Evolutionary conservation across 2,113 vertebrate species (phyloP).

Genomic region (Melanostigma gelatinosum): DNA sequence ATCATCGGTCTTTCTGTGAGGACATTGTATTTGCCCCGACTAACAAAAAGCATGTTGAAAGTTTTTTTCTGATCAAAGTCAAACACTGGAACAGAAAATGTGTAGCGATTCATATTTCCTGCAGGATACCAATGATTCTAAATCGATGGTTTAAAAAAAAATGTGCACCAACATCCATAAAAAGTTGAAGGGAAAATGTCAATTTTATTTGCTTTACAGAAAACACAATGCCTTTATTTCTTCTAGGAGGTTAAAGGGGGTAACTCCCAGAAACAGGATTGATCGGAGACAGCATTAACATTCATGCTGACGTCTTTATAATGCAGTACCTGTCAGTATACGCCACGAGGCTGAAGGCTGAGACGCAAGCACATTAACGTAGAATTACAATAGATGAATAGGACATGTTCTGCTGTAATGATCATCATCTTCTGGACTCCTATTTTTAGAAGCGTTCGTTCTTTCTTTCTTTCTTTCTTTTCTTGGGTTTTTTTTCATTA

Average conservation of each 20-base stretch:
- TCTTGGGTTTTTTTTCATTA: slow-evolving; percentile 18
- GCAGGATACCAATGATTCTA: not conserved
- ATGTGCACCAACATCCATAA: not conserved
- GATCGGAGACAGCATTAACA: slow-evolving; percentile 57
- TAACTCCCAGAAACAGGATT: slow-evolving; percentile 51
- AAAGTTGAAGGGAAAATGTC: slow-evolving; percentile 36
- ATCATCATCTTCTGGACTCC: not conserved
- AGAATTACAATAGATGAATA: slow-evolving; percentile 36
- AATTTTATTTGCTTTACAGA: slow-evolving; percentile 30
- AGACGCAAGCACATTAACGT: not conserved
- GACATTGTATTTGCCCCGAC: not conserved
- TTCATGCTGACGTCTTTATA: slow-evolving; percentile 55
- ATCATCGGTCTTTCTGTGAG: not conserved
- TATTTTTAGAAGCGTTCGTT: not conserved
- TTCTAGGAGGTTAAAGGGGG: slow-evolving; percentile 48
- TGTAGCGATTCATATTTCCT: not conserved
- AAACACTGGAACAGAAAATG: not conserved
- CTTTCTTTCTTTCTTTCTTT: not conserved
- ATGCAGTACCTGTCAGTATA: slow-evolving; percentile 53
- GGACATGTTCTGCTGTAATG: slow-evolving; percentile 6
- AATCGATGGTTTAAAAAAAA: not conserved
- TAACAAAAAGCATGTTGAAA: not conserved
- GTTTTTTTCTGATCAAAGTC: not conserved
- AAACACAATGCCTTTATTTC: slow-evolving; percentile 22
- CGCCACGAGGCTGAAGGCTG: slow-evolving; percentile 24